phyloP scores from a whole-genome alignment of 2,888 invertebrate genomes.

The Rhorus exstirpatorius region DNA sequence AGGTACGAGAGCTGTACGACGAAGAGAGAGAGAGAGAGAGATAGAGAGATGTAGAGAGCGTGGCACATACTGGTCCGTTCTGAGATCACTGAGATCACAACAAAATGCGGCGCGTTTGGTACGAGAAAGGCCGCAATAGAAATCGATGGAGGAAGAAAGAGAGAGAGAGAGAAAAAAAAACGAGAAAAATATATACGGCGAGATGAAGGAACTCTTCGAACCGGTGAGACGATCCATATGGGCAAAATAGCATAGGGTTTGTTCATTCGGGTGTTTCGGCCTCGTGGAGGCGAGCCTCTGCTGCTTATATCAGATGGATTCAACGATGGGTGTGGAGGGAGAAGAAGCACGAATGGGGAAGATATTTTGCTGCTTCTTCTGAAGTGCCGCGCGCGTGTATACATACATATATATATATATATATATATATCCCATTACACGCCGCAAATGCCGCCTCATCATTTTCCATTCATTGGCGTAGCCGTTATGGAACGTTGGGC shows the following conservation, averaged over 20 bases:
- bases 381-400: conserved; percentile 73
- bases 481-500: conserved; percentile 38
- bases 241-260: conserved; percentile 42
- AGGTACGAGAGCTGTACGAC: conserved; percentile 2
- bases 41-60: no score
- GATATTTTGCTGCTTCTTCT: conserved; percentile 78
- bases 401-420: no score
- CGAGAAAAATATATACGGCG: conserved; percentile 16
- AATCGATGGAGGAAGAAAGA: conserved; percentile 8
- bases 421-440: conserved; percentile 24
- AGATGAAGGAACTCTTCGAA: conserved; percentile 27
- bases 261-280: conserved; percentile 31
- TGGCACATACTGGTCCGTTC: neutral
- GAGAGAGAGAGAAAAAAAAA: conserved; percentile 17
- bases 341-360: conserved; percentile 69
- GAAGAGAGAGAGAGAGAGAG: conserved; percentile 2
- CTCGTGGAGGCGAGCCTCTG: conserved; percentile 1
- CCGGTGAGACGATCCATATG: conserved; percentile 36
- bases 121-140: conserved; percentile 1
- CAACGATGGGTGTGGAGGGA: conserved; percentile 60
- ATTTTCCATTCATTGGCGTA: conserved; percentile 77
- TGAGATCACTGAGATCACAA: conserved; percentile 15
- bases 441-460: conserved; percentile 69
- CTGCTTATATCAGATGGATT: conserved; percentile 11
- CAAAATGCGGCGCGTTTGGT: conserved; percentile 18